A percentile compares a stretch with the other conserved stretches of the same genome.
These are phyloP conservation scores for Heliconius congener DNA, from an alignment of 1,140 invertebrate species.

Conservation along the genomic window DNA sequence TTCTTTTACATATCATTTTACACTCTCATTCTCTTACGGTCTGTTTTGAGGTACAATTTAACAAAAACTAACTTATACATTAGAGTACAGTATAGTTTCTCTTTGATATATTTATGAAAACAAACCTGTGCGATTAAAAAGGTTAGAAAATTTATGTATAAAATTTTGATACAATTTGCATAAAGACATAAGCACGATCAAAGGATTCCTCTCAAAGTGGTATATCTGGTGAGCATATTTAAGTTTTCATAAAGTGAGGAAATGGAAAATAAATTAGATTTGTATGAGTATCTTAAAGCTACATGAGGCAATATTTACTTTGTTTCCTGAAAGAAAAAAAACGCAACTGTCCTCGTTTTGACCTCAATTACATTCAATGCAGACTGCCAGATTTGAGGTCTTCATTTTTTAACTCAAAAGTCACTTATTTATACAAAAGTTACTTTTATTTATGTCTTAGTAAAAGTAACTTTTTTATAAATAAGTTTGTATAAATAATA, in stretches of 20 bases:
- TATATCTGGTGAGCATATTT: conserved; percentile 79
- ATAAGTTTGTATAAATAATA: no score
- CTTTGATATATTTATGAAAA: conserved; percentile 14
- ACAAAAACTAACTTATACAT: background rate
- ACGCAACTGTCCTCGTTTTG: conserved; percentile 57
- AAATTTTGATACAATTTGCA: conserved; percentile 76
- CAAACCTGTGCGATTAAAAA: conserved; percentile 23
- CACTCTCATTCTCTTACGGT: background rate
- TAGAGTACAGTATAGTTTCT: background rate
- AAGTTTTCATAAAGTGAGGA: conserved; percentile 80
- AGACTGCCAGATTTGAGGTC: background rate
- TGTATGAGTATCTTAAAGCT: conserved; percentile 77
- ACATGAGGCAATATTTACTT: conserved; percentile 74
- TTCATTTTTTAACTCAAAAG: background rate
- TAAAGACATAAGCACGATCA: conserved; percentile 77
- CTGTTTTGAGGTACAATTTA: background rate
- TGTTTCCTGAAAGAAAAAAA: conserved; percentile 60
- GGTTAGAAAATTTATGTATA: conserved; percentile 50
- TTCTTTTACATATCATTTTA: background rate
- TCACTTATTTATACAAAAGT: no score
- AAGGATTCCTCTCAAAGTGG: conserved; percentile 78
- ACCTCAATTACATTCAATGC: conserved; percentile 24
- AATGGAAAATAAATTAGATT: conserved; percentile 82
- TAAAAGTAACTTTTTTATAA: no score
- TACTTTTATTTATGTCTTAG: no score